These are phyloP conservation scores for Falco concolor DNA, from an alignment of 2,797 vertebrate genomes.

Conservation along the genomic window DNA sequence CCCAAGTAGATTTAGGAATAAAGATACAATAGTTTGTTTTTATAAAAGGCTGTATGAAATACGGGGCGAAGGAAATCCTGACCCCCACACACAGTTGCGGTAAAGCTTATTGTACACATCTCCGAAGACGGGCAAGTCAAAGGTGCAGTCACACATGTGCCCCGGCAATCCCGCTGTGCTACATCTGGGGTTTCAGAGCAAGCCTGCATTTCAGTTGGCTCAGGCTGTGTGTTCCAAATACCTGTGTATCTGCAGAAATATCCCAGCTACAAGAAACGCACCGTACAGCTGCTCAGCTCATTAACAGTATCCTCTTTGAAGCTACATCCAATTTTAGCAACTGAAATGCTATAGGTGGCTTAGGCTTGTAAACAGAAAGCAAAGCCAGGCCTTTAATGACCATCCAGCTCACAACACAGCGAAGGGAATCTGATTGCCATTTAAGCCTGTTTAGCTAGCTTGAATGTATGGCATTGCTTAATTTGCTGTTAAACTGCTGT, in stretches of 20 bases:
- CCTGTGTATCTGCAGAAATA: not conserved
- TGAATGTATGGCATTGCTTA: not conserved
- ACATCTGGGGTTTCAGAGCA: not conserved
- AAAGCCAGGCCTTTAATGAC: not conserved
- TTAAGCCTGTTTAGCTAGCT: not conserved
- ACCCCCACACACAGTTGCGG: not conserved
- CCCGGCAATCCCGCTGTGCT: not conserved
- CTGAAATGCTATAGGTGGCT: not conserved
- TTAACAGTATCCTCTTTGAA: not conserved
- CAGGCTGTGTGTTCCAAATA: not conserved
- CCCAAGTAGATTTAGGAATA: not conserved
- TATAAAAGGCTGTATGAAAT: not conserved
- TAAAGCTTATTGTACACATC: not conserved
- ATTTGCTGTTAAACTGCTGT: not conserved
- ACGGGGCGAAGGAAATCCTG: no score
- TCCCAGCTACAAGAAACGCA: not conserved
- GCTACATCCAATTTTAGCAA: constrained; percentile 2
- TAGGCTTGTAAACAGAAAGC: not conserved
- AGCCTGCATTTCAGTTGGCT: not conserved
- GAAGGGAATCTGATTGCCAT: not conserved
- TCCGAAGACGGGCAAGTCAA: not conserved
- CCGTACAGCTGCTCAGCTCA: constrained; percentile 1
- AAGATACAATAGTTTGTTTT: not conserved
- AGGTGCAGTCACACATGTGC: not conserved
- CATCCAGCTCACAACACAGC: not conserved